These are phyloP conservation scores for Belgica antarctica DNA, from an alignment of 2,888 invertebrate genomes.

Conservation along the genomic window DNA sequence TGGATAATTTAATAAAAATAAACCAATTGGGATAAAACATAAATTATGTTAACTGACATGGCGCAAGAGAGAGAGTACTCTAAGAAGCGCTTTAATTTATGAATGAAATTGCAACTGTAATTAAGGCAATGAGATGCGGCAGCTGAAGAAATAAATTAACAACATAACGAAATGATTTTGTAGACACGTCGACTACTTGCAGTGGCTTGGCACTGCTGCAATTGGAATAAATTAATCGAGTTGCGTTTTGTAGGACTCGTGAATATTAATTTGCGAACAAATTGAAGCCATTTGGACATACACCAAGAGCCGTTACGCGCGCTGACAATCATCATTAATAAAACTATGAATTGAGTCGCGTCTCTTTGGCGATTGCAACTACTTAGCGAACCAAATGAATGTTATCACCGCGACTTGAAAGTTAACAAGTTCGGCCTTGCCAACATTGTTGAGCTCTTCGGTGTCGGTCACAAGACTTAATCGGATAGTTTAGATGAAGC, in stretches of 20 bases:
- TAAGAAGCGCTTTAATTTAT: slow-evolving; percentile 8
- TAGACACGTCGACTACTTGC: too few species aligned
- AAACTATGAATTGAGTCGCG: not conserved
- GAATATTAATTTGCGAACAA: slow-evolving; percentile 11
- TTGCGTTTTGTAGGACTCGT: not conserved
- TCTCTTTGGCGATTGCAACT: not conserved
- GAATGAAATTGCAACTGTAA: not conserved
- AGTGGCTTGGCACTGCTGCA: too few species aligned
- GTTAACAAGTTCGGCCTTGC: too few species aligned
- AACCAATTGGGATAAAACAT: slow-evolving; percentile 30
- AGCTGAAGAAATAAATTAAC: too few species aligned
- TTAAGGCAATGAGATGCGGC: slow-evolving; percentile 7
- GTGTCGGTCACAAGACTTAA: not conserved
- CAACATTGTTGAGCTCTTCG: not conserved
- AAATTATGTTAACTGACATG: slow-evolving; percentile 15
- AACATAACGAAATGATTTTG: too few species aligned
- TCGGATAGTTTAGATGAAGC: not conserved
- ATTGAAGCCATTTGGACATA: not conserved
- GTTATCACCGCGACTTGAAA: not conserved
- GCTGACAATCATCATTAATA: not conserved
- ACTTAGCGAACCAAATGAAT: not conserved
- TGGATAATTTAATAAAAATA: slow-evolving; percentile 41
- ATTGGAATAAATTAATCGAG: not conserved
- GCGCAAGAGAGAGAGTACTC: not conserved
- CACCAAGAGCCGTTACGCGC: not conserved